Evolutionary conservation across 2,113 vertebrate genomes (phyloP), one percentile per base, ranked within the genome.

Genomic region (Thinocorus orbignyianus): DNA sequence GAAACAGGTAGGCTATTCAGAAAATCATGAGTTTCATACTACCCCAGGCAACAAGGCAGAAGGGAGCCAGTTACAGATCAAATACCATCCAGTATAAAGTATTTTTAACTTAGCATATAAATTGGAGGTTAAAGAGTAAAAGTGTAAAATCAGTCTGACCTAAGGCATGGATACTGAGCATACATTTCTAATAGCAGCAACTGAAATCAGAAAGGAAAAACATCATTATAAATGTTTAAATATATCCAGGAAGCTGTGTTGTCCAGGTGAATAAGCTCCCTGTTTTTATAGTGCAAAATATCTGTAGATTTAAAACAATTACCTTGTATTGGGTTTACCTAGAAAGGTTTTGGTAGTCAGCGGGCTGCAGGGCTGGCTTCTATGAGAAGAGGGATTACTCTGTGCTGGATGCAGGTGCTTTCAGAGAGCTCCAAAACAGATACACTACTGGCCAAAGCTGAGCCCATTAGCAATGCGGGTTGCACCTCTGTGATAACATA

Each of bases 361-460:
- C 11, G 48, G 9, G 6, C 22, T 68, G 7, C 25, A 69, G 33
- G 22, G 8, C 3, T 65, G 15, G 7, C 6, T 92, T 73, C 35
- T 79, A 31, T 58, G 51, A 48, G 28, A 69, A 65, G 10, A 28
- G 26, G 10, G 11, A 11, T 5, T 61, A 19, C 8, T 18, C 10
- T 3, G 2, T 57, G 8, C 4, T 2, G 2, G 15, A 28, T 17
- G 62, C 7, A 64, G 19, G 25, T 1, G 1, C 30, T 72, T 37
- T 52, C 31, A 90, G 13, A 25, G 6, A 4, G 7, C 41, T 92
- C 20, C 33, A 51, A 69, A 73, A 22, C 9, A 58, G 22, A 72
- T 7, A 28, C 15, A 23, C 11, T 33, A 2, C 33, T 64, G 19
- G 4, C 13, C 49, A 84, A 48, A 69, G n/a, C 9, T 14, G 16